Base-by-base conservation (phyloP, 2,113 vertebrate species). In the Nibea albiflora region DNA sequence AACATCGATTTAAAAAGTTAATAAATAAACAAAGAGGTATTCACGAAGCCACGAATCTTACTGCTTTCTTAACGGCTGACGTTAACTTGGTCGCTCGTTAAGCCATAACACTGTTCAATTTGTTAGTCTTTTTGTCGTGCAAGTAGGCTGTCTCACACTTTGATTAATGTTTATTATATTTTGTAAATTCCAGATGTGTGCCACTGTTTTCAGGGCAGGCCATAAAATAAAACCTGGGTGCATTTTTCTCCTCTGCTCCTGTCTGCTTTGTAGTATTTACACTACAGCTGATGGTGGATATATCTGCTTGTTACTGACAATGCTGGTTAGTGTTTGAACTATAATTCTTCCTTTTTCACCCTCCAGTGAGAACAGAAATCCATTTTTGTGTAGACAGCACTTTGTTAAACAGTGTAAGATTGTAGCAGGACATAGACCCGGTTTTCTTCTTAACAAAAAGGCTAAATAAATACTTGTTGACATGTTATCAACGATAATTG, bases 321-420 rank as follows among this genome's bases (percentile, higher is more conserved):
- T 47, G 66, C n/a, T 31, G 7, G 19, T 26, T 72, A 56, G 22
- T 44, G 42, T 61, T 62, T 58, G 31, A 35, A 44, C 56, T 28
- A 54, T 64, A 75, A 42, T 49, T 46, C 44, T 46, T 14, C 14
- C 11, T 46, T 46, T 46, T 46, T 46, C 44, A 46, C 44, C 44
- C 44, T 46, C 44, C 44, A 46, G 44, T 46, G 44, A 46, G 44
- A 46, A 44, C 31, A 60, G 6, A 66, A 35, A 47, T 69, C 16
- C 2, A 10, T 73, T 65, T 58, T 10, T 67, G 52, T 72, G 24
- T 49, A 65, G 31, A 9, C 24, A 67, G 46, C 22, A 22, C 57
- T 79, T 62, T 60, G 63, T 73, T 46, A 46, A 46, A 14, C 44
- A 14, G 44, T 44, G 42, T 60, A 53, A 28, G 66, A 46, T 28